A percentile compares a stretch with the other conserved stretches of the same genome.
These are phyloP conservation scores for Psilopsiagon aymara DNA, from an alignment of 2,113 vertebrate species.

Conservation along the genomic window DNA sequence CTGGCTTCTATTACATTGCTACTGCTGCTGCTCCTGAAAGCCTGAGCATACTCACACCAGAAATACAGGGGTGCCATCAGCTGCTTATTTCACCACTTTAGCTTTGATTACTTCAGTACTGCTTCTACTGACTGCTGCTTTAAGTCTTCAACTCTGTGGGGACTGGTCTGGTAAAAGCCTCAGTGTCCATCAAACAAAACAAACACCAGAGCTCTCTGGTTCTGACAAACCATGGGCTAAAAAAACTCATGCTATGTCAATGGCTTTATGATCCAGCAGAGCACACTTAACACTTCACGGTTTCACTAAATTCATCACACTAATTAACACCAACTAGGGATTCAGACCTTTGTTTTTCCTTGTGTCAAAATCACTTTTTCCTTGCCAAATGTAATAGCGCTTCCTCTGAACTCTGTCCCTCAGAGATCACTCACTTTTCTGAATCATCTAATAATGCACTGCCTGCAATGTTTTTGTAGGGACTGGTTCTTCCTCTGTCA, in stretches of 20 bases:
- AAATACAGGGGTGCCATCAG: background rate
- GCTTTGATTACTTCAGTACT: background rate
- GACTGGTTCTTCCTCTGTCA: background rate
- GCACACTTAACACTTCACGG: background rate
- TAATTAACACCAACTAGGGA: background rate
- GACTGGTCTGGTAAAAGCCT: background rate
- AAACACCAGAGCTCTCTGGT: background rate
- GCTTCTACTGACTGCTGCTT: background rate
- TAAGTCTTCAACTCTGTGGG: background rate
- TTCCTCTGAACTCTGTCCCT: background rate
- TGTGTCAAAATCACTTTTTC: background rate
- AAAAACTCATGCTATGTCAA: background rate
- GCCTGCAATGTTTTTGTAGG: background rate
- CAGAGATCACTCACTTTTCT: background rate
- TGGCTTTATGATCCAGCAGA: background rate
- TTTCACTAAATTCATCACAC: background rate
- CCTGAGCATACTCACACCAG: background rate
- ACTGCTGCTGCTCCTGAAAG: background rate
- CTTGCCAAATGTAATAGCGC: conserved; percentile 1
- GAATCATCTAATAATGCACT: background rate
- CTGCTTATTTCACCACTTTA: background rate
- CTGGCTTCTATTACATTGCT: background rate
- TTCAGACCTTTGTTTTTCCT: background rate
- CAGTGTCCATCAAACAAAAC: background rate
- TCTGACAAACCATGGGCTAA: background rate